phyloP scores from a whole-genome alignment of 2,888 invertebrate genomes.

The Drosophila mimica region DNA sequence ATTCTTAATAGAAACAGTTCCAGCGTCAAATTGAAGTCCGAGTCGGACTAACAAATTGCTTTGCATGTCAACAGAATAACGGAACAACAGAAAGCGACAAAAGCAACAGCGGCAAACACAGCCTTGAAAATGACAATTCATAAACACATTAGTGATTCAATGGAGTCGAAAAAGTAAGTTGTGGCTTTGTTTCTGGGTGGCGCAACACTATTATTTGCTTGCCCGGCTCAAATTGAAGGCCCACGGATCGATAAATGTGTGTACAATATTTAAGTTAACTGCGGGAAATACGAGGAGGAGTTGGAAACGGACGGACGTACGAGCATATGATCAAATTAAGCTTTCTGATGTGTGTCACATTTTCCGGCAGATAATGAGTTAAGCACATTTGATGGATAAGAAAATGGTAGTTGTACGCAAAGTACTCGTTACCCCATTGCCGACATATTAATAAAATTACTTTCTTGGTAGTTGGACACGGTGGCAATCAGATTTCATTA shows the following conservation, averaged over 20 bases:
- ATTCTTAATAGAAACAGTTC: slow-evolving; percentile 35
- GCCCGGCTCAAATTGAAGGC: slow-evolving; percentile 1
- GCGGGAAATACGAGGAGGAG: background rate
- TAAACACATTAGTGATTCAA: slow-evolving; percentile 65
- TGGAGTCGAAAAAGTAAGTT: slow-evolving; percentile 31
- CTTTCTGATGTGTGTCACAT: slow-evolving; percentile 7
- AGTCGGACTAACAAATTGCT: slow-evolving; percentile 49
- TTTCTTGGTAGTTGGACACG: background rate
- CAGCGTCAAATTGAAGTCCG: slow-evolving; percentile 7
- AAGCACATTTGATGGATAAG: slow-evolving; percentile 5
- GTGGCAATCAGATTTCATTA: background rate
- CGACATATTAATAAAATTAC: slow-evolving; percentile 13
- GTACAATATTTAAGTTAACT: slow-evolving; percentile 5
- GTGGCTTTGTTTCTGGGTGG: slow-evolving; percentile 31
- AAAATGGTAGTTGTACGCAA: background rate
- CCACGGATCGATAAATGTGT: slow-evolving; percentile 25
- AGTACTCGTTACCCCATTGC: background rate
- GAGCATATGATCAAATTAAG: slow-evolving; percentile 1
- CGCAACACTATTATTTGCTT: slow-evolving; percentile 49
- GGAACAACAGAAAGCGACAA: slow-evolving; percentile 25
- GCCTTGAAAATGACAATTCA: slow-evolving; percentile 50
- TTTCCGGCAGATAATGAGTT: slow-evolving; percentile 15
- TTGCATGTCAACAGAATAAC: slow-evolving; percentile 49
- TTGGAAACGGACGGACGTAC: background rate
- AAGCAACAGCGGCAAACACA: slow-evolving; percentile 3